Evolutionary conservation across 2,113 vertebrate genomes (phyloP).

Genomic region (Cyprinodon brontotheroides): DNA sequence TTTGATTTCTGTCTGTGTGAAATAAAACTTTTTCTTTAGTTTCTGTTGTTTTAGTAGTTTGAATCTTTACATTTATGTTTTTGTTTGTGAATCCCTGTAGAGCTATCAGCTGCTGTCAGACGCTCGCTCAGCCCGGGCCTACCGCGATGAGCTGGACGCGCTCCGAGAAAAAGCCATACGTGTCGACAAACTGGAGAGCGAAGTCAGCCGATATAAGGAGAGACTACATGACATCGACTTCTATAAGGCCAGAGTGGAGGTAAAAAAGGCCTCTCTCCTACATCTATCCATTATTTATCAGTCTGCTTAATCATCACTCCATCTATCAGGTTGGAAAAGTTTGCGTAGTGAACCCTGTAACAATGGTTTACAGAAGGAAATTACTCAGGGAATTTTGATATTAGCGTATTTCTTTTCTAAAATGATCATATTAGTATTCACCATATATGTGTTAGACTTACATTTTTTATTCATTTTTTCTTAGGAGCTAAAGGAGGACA

Average conservation of each 20-base stretch:
- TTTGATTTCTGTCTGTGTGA: not conserved
- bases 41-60: not conserved
- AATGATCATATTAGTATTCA: not conserved
- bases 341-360: too few relatives aligned
- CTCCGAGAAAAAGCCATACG: slow-evolving; percentile 93
- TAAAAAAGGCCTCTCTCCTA: slow-evolving; percentile 47
- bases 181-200: slow-evolving; percentile 98
- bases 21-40: not conserved
- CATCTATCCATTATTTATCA: not conserved
- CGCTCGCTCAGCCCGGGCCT: slow-evolving; percentile 91
- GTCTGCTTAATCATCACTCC: too few relatives aligned
- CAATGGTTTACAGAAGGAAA: too few relatives aligned
- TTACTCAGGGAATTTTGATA: not conserved
- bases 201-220: slow-evolving; percentile 92
- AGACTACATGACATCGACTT: slow-evolving; percentile 96
- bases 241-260: slow-evolving; percentile 97
- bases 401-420: not conserved
- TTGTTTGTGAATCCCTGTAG: slow-evolving; percentile 67
- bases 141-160: slow-evolving; percentile 94
- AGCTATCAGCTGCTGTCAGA: slow-evolving; percentile 93
- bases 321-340: too few relatives aligned
- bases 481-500: slow-evolving; percentile 98
- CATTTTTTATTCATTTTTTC: slow-evolving; percentile 11
- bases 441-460: not conserved
- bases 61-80: not conserved